Evolutionary conservation across 2,113 vertebrate species (phyloP).

Genomic region (Podarcis muralis): DNA sequence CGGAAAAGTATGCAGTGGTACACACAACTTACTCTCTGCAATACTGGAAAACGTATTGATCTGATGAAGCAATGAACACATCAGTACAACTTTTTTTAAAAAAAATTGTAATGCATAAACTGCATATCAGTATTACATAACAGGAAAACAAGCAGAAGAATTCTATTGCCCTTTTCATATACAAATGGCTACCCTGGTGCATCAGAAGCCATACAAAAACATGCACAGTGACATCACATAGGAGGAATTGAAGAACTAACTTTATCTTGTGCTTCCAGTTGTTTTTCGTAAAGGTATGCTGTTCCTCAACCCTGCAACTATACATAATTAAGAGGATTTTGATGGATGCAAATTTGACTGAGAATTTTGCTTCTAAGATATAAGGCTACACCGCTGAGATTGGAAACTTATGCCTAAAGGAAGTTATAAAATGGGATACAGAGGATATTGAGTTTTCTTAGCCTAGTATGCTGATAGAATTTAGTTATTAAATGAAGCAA

Average conservation of each 20-base stretch:
- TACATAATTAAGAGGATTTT: background rate
- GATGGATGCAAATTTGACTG: background rate
- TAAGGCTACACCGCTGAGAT: background rate
- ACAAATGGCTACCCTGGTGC: slow-evolving; percentile 8
- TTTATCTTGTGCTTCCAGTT: background rate
- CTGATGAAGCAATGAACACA: accelerated
- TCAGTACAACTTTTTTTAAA: background rate
- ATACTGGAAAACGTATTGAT: background rate
- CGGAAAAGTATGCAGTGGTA: background rate
- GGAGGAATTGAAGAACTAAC: background rate
- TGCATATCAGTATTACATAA: slow-evolving; percentile 31
- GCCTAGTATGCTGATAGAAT: no score
- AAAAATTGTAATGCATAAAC: slow-evolving; percentile 28
- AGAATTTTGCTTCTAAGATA: background rate
- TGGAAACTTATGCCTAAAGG: no score
- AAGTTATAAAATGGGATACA: no score
- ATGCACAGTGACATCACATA: slow-evolving; percentile 32
- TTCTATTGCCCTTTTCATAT: slow-evolving; percentile 32
- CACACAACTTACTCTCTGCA: background rate
- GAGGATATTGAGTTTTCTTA: no score
- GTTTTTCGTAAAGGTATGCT: background rate
- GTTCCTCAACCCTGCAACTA: background rate
- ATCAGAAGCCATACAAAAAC: background rate
- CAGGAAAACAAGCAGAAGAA: slow-evolving; percentile 44
- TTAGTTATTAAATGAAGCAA: background rate